Conservation (phyloP, 2,113 vertebrate species). For the Mobula birostris region DNA sequence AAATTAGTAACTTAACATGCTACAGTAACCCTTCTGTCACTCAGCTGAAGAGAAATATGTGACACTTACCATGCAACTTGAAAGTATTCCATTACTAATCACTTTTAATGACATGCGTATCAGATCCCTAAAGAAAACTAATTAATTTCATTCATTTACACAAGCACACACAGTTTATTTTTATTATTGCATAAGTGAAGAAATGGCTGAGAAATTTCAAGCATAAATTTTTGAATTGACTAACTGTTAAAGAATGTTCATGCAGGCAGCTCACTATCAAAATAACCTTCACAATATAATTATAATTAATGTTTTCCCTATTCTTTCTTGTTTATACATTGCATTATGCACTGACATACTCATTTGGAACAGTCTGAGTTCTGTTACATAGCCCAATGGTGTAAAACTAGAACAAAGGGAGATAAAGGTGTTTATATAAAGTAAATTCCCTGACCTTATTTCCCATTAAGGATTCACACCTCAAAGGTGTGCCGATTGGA, state of each 20-base stretch:
- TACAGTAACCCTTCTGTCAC: background rate
- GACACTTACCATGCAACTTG: background rate
- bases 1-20: background rate
- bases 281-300: background rate
- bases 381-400: background rate
- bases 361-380: background rate
- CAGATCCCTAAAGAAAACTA: background rate
- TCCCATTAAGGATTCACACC: background rate
- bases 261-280: background rate
- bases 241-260: background rate
- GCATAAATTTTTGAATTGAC: background rate
- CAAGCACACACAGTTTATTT: background rate
- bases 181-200: background rate
- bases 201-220: background rate
- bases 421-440: background rate
- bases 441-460: background rate
- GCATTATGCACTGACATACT: background rate
- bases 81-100: slow-evolving; percentile 20
- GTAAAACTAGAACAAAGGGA: background rate
- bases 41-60: background rate
- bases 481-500: background rate
- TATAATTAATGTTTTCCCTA: background rate
- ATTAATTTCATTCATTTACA: background rate
- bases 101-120: slow-evolving; percentile 3
- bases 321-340: slow-evolving; percentile 19